Percentiles rank a stretch among this genome's conserved stretches.
Conservation (phyloP, 2,888 invertebrate species). For the Aplocera efformata region DNA sequence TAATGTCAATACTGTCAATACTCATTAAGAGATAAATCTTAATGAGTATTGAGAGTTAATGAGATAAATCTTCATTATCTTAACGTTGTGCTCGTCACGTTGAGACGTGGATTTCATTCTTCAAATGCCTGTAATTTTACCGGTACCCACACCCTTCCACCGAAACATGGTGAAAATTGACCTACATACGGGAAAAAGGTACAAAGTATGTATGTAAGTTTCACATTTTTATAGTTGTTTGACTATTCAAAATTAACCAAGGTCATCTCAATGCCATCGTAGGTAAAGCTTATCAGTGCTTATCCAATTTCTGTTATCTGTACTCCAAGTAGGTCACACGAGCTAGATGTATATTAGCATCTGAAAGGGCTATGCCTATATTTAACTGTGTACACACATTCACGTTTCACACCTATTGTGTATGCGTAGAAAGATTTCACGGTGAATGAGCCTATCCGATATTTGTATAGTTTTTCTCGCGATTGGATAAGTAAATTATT, state of each 20-base stretch:
- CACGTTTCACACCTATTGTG: neutral
- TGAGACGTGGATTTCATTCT: too few relatives aligned
- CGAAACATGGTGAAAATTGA: too few relatives aligned
- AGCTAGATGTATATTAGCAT: slow-evolving; percentile 37
- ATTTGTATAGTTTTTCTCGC: neutral
- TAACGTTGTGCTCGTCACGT: too few relatives aligned
- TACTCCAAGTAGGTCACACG: slow-evolving; percentile 58
- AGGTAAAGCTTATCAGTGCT: slow-evolving; percentile 67
- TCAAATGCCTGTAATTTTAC: too few relatives aligned
- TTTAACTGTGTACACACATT: slow-evolving; percentile 5
- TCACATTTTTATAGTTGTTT: slow-evolving; percentile 1
- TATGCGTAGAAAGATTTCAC: neutral
- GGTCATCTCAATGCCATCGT: slow-evolving; percentile 68
- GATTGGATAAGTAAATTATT: too few relatives aligned
- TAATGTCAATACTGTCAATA: too few relatives aligned
- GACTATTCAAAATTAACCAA: slow-evolving; percentile 37
- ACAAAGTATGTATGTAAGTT: neutral
- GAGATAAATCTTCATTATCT: too few relatives aligned
- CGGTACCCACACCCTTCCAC: too few relatives aligned
- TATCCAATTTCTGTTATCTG: slow-evolving; percentile 67
- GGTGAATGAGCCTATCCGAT: neutral
- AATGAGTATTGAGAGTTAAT: too few relatives aligned
- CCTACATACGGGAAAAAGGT: too few relatives aligned
- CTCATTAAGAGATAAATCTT: too few relatives aligned
- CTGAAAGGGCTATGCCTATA: slow-evolving; percentile 31